Conservation (phyloP, 2,888 invertebrate species). For the Gisinianus flammeolus region DNA sequence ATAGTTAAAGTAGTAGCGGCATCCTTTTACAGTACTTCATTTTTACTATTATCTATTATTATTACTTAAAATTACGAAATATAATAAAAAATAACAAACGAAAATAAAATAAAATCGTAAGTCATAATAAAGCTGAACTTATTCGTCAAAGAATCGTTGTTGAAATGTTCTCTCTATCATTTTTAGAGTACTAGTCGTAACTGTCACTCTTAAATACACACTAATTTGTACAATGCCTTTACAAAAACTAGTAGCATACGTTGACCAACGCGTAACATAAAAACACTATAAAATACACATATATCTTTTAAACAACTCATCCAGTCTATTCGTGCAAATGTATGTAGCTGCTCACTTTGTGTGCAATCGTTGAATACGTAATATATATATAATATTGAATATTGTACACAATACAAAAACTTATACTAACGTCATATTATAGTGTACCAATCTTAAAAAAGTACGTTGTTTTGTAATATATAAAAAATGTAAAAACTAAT, state of each 20-base stretch:
- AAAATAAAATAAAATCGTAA: background rate
- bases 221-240: background rate
- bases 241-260: background rate
- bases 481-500: conserved; percentile 10
- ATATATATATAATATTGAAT: no score
- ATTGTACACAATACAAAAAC: background rate
- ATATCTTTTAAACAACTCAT: background rate
- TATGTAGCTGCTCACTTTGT: background rate
- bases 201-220: background rate
- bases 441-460: background rate
- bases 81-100: no score
- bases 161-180: background rate
- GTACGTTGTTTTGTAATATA: background rate
- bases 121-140: background rate
- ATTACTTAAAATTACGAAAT: no score
- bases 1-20: no score
- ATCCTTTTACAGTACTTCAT: no score
- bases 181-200: no score
- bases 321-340: background rate
- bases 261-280: background rate
- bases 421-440: background rate
- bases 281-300: conserved; percentile 17
- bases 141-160: background rate
- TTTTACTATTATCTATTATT: no score
- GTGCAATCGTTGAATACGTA: background rate